Evolutionary conservation across 1,140 invertebrate species (phyloP), one percentile per base, ranked within the genome.

Genomic region (Elymnias hypermnestra): DNA sequence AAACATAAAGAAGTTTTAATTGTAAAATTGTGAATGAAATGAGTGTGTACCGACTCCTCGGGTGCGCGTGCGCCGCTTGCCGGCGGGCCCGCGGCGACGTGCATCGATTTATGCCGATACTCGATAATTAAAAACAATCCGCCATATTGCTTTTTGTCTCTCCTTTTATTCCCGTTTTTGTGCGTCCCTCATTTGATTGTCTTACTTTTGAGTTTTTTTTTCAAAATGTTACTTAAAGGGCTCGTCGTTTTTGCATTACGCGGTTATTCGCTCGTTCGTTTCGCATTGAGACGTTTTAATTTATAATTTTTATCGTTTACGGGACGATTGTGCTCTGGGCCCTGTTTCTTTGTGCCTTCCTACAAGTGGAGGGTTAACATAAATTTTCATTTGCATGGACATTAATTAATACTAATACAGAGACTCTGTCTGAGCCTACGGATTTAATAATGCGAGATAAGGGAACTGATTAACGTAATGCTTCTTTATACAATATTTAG

Each of bases 51-150:
- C 72, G 53, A 40, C 67, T 69, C 65, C 45, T 31, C 29, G 63
- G 29, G 23, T 50, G 62, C 67, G 59, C 56, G 40, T 42, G 52
- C 57, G 63, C 54, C 21, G 51, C 60, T 22, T 50, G 28, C n/a
- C 56, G 66, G 59, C 67, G 61, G 58, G 74, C 76, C 66, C 63
- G 64, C 71, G 75, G 79, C 76, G 79, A 81, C 81, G 65, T 54
- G 52, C 72, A 67, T 78, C 75, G 77, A 84, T 82, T 84, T 84
- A 84, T 84, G 74, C 74, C 81, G 77, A 84, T 84, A 83, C 77
- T 84, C 70, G 77, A 82, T 84, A 84, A 84, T 84, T 84, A 84
- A 84, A 84, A 84, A 84, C 81, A 84, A 84, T 84, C 76, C 81
- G 81, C 81, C 81, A 83, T 84, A 68, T 76, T 79, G 66, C 59